These are phyloP conservation scores for Ptychoptera albimana DNA, from an alignment of 2,888 invertebrate genomes.

Conservation along the genomic window DNA sequence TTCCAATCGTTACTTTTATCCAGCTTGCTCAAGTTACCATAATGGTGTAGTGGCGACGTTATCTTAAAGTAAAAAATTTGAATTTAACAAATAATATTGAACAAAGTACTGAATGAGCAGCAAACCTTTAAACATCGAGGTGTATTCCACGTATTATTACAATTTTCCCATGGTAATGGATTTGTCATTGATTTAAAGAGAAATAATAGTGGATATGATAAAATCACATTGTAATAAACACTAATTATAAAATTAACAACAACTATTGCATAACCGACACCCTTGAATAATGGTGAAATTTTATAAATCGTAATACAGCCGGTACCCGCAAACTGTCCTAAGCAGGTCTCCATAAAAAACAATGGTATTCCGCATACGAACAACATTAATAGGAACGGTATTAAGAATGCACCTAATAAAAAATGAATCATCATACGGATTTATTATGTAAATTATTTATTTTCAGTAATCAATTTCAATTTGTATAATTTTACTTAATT, in stretches of 20 bases:
- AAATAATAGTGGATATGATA: constrained; percentile 73
- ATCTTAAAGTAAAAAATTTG: too few species aligned
- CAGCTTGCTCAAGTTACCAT: too few species aligned
- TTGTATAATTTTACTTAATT: too few species aligned
- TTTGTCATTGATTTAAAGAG: constrained; percentile 47
- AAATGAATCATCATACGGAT: neutral
- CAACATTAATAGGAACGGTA: constrained; percentile 71
- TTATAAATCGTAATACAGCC: constrained; percentile 71
- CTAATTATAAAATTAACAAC: constrained; percentile 67
- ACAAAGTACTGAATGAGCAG: constrained; percentile 18
- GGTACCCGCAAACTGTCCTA: constrained; percentile 72
- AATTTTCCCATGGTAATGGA: constrained; percentile 61
- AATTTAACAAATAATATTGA: too few species aligned
- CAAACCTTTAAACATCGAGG: constrained; percentile 42
- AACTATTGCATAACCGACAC: constrained; percentile 71
- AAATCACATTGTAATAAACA: constrained; percentile 70
- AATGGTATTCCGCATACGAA: constrained; percentile 71
- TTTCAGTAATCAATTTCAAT: too few species aligned
- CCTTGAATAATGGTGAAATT: constrained; percentile 72
- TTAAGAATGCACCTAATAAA: constrained; percentile 47
- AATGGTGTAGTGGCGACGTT: too few species aligned
- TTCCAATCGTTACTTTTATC: neutral
- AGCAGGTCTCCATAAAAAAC: constrained; percentile 71
- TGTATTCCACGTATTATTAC: constrained; percentile 72
- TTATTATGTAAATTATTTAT: neutral